A percentile compares a stretch with the other conserved stretches of the same genome.
phyloP scores from a whole-genome alignment of 2,888 invertebrate genomes.

The Bellardia bayeri region DNA sequence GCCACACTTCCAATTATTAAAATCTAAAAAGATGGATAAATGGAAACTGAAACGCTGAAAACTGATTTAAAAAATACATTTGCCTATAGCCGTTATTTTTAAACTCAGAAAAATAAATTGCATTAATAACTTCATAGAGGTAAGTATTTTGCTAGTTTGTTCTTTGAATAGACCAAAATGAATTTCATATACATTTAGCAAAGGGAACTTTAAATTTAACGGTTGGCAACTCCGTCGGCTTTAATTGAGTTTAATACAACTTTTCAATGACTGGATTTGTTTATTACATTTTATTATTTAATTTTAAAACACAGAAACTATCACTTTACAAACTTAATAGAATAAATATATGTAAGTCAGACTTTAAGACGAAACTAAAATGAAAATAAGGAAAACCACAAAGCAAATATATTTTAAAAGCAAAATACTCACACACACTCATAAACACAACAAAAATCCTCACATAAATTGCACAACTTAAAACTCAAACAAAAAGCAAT shows the following conservation, averaged over 20 bases:
- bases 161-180: too few relatives aligned
- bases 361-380: constrained; percentile 19
- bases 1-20: too few relatives aligned
- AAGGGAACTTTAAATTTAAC: too few relatives aligned
- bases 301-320: neutral
- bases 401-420: constrained; percentile 19
- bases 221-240: constrained; percentile 43
- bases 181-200: too few relatives aligned
- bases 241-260: constrained; percentile 2
- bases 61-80: too few relatives aligned
- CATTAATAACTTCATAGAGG: too few relatives aligned
- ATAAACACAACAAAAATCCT: constrained; percentile 52
- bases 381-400: constrained; percentile 24
- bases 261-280: constrained; percentile 34
- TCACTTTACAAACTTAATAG: neutral
- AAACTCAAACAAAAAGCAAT: constrained; percentile 46
- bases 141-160: too few relatives aligned
- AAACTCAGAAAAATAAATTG: too few relatives aligned
- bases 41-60: too few relatives aligned
- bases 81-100: too few relatives aligned
- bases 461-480: constrained; percentile 73
- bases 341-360: neutral
- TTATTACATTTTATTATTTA: constrained; percentile 17
- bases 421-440: constrained; percentile 30
- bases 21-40: too few relatives aligned